Conservation (phyloP, 2,113 vertebrate genomes). For the Poecilia latipinna region DNA sequence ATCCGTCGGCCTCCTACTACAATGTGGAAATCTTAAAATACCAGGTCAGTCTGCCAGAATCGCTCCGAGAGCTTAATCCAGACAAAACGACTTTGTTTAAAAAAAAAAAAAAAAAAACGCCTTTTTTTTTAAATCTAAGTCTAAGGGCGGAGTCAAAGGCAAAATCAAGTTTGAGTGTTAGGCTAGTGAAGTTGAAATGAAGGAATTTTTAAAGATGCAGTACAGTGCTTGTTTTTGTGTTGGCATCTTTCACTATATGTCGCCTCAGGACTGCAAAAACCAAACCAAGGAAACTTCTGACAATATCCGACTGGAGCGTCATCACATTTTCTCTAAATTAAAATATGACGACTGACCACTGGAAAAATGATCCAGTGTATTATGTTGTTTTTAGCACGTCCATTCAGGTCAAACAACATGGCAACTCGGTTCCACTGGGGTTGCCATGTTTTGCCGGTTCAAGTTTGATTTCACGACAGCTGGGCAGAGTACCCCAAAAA, state of each 20-base stretch:
- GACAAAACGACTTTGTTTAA: conserved; percentile 6
- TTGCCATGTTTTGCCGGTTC: no score
- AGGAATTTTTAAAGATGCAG: not conserved
- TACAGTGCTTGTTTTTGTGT: not conserved
- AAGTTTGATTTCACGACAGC: no score
- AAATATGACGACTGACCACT: not conserved
- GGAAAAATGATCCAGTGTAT: no score
- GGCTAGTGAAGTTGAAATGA: not conserved
- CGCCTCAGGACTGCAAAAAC: not conserved
- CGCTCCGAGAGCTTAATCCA: not conserved
- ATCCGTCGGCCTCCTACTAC: conserved; percentile 93
- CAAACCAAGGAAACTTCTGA: not conserved
- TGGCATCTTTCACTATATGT: not conserved
- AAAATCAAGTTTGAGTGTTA: not conserved
- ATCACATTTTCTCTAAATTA: not conserved
- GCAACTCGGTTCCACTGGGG: no score
- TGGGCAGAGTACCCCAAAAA: no score
- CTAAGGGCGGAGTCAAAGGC: not conserved
- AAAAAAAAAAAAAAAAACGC: not conserved
- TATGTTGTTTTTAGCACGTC: no score
- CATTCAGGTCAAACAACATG: no score
- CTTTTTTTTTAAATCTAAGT: not conserved
- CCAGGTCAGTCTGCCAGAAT: conserved; percentile 83
- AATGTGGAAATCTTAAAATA: conserved; percentile 98
- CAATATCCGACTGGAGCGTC: not conserved